A percentile compares a stretch with the other conserved stretches of the same genome.
These are phyloP conservation scores for Actinernus sp. DNA, from an alignment of 92 coral and sea anemone genomes.

Conservation along the genomic window DNA sequence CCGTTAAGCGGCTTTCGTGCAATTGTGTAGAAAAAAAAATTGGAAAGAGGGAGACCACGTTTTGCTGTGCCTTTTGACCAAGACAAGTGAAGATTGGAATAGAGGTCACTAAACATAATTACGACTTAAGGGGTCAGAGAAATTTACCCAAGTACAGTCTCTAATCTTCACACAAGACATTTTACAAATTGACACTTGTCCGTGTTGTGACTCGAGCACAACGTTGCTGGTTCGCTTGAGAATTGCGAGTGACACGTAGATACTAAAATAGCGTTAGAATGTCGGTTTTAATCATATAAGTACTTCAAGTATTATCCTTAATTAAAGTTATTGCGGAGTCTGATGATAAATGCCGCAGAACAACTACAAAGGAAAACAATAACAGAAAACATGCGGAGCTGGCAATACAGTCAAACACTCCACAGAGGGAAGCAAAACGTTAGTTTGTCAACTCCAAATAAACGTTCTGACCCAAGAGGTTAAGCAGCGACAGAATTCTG, in stretches of 20 bases:
- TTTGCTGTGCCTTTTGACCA: no score
- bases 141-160: constrained; percentile 9
- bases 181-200: constrained; percentile 76
- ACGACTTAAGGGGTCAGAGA: neutral
- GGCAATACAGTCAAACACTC: no score
- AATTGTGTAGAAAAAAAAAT: constrained; percentile 49
- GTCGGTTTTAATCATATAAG: constrained; percentile 81
- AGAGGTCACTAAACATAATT: constrained; percentile 49
- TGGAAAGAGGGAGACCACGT: constrained; percentile 6
- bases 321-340: constrained; percentile 80
- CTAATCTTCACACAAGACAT: constrained; percentile 76
- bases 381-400: constrained; percentile 46
- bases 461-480: constrained; percentile 75
- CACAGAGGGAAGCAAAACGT: no score
- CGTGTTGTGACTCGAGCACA: constrained; percentile 20
- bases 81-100: constrained; percentile 14
- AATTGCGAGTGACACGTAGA: constrained; percentile 47
- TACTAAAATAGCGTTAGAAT: constrained; percentile 81
- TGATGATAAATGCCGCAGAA: constrained; percentile 61
- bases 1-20: constrained; percentile 58
- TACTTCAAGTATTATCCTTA: constrained; percentile 81
- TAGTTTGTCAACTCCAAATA: constrained; percentile 23
- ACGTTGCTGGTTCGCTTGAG: neutral
- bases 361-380: constrained; percentile 71
- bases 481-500: constrained; percentile 52